A percentile compares a stretch with the other conserved stretches of the same genome.
These are phyloP conservation scores for Cantharis rufa DNA, from an alignment of 2,888 invertebrate genomes.

Conservation along the genomic window DNA sequence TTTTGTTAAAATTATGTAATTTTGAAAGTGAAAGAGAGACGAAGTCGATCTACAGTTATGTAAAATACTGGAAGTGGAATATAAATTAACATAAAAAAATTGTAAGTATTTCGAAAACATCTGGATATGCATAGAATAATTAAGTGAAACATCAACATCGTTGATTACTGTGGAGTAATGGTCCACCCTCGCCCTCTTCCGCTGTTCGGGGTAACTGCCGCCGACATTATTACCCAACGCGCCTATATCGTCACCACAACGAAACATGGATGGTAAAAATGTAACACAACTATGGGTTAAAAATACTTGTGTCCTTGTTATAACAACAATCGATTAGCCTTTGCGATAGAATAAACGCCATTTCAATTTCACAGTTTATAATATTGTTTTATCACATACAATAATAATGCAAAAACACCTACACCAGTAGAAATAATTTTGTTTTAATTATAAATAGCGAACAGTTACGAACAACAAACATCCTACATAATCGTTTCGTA, in stretches of 20 bases:
- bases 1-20: neutral
- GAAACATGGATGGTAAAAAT: neutral
- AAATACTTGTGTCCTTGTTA: neutral
- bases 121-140: neutral
- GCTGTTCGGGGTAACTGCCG: neutral
- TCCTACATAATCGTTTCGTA: neutral
- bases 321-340: neutral
- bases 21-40: neutral
- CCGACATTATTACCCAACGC: neutral
- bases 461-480: neutral
- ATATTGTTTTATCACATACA: neutral
- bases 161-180: neutral
- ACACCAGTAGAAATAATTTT: neutral
- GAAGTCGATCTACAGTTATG: neutral
- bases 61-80: neutral
- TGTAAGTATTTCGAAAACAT: neutral
- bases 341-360: neutral
- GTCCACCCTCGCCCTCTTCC: neutral
- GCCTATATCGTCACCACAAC: neutral
- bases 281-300: neutral
- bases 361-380: neutral
- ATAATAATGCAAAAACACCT: neutral
- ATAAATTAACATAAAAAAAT: neutral
- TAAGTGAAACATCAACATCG: neutral
- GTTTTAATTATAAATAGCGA: neutral